Percentiles rank a stretch among this genome's conserved stretches.
phyloP scores from a whole-genome alignment of 2,888 invertebrate species.

The Abrostola tripartita region DNA sequence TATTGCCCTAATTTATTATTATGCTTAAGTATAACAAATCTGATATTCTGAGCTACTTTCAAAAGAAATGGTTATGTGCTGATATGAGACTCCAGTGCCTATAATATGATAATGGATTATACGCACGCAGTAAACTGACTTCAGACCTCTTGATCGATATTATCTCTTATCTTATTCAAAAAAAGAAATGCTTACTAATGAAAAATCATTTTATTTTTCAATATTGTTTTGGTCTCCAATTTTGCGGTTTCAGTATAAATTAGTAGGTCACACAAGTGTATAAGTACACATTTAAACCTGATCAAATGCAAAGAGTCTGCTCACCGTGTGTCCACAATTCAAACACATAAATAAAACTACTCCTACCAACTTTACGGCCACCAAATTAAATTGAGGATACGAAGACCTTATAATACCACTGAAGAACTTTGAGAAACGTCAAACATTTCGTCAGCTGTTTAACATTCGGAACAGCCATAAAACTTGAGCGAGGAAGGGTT shows the following conservation, averaged over 20 bases:
- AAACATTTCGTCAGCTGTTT: constrained; percentile 22
- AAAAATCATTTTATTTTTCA: no score
- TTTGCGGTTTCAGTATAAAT: no score
- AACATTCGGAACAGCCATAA: constrained; percentile 34
- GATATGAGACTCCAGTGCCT: neutral
- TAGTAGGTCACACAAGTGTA: no score
- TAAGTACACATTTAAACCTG: no score
- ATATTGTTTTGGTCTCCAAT: no score
- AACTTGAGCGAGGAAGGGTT: constrained; percentile 35
- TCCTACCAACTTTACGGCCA: neutral
- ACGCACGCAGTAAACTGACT: neutral
- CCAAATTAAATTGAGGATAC: neutral
- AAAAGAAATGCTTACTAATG: no score
- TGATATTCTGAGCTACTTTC: neutral
- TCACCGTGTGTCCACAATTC: no score
- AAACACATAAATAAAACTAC: no score
- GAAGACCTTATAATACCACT: neutral
- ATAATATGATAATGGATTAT: neutral
- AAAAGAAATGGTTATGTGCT: neutral
- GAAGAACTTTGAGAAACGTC: constrained; percentile 1
- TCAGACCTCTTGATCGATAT: neutral
- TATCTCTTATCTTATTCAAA: no score
- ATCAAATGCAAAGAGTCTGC: no score
- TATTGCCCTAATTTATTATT: constrained; percentile 15
- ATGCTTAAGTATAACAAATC: constrained; percentile 6